Percentiles rank a stretch among this genome's conserved stretches.
These are phyloP conservation scores for Siderastrea radians DNA, from an alignment of 92 coral and sea anemone genomes.

Conservation along the genomic window DNA sequence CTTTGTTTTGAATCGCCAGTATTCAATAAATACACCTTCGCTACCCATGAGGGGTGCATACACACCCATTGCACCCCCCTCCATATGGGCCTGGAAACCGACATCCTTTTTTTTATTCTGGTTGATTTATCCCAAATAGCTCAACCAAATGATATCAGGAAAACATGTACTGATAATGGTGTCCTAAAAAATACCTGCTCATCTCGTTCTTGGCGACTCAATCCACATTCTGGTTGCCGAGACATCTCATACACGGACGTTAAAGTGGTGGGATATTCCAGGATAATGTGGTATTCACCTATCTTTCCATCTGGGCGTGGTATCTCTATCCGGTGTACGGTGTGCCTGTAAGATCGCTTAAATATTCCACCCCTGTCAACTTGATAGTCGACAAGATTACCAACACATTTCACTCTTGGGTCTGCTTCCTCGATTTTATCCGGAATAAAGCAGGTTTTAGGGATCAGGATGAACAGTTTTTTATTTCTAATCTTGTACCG, in stretches of 20 bases:
- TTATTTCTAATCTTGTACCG: slow-evolving; percentile 41
- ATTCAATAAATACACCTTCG: too few species aligned
- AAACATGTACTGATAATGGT: too few species aligned
- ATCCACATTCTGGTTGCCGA: background rate
- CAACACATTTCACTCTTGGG: slow-evolving; percentile 10
- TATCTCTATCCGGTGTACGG: slow-evolving; percentile 40
- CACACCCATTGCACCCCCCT: too few species aligned
- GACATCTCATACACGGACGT: background rate
- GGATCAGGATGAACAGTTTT: slow-evolving; percentile 79
- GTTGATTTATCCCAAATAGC: too few species aligned
- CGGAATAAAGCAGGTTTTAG: slow-evolving; percentile 61
- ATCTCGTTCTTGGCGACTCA: background rate
- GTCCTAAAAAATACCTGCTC: background rate
- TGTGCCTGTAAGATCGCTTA: slow-evolving; percentile 37
- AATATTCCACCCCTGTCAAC: slow-evolving; percentile 32
- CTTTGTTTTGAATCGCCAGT: too few species aligned
- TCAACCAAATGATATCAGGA: too few species aligned
- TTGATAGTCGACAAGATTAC: slow-evolving; percentile 3
- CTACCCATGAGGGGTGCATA: too few species aligned
- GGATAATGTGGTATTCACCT: background rate
- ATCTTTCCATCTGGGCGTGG: background rate
- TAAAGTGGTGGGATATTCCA: background rate
- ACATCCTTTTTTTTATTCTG: too few species aligned
- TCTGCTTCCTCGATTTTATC: slow-evolving; percentile 50
- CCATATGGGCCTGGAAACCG: too few species aligned